Evolutionary conservation across 2,888 invertebrate genomes (phyloP).

Genomic region (Synanthedon formicaeformis): DNA sequence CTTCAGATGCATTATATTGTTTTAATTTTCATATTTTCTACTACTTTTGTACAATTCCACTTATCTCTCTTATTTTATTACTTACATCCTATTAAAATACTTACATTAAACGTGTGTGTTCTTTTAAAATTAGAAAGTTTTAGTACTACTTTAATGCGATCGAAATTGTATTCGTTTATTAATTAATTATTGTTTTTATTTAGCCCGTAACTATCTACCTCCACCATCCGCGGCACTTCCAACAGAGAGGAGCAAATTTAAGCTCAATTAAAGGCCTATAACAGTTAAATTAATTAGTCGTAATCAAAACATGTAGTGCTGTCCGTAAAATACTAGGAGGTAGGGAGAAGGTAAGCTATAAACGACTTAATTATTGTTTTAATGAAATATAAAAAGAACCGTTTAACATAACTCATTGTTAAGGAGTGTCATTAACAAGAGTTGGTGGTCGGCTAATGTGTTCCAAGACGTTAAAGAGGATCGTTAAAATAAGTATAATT

Average conservation of each 20-base stretch:
- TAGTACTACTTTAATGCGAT: conserved; percentile 17
- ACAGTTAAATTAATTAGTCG: conserved; percentile 7
- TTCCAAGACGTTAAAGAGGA: conserved; percentile 21
- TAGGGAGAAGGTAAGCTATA: conserved; percentile 10
- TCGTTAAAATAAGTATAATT: conserved; percentile 15
- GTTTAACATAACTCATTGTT: conserved; percentile 32
- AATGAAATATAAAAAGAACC: conserved; percentile 25
- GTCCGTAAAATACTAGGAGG: not conserved
- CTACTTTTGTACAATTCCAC: too few relatives aligned
- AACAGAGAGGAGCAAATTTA: conserved; percentile 46
- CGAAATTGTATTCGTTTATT: not conserved
- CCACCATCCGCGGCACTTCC: conserved; percentile 43
- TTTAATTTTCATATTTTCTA: too few relatives aligned
- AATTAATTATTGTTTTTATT: not conserved
- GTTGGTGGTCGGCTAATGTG: conserved; percentile 11
- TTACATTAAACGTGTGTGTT: conserved; percentile 12
- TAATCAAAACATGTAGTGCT: not conserved
- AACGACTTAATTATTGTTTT: conserved; percentile 37
- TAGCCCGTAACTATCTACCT: conserved; percentile 21
- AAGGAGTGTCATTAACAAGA: conserved; percentile 25
- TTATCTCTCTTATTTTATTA: too few relatives aligned
- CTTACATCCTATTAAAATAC: too few relatives aligned
- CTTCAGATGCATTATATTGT: too few relatives aligned
- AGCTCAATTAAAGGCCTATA: conserved; percentile 40
- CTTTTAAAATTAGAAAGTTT: conserved; percentile 32